These are phyloP conservation scores for Brachystomella parvula DNA, from an alignment of 1,140 invertebrate genomes.

Conservation along the genomic window DNA sequence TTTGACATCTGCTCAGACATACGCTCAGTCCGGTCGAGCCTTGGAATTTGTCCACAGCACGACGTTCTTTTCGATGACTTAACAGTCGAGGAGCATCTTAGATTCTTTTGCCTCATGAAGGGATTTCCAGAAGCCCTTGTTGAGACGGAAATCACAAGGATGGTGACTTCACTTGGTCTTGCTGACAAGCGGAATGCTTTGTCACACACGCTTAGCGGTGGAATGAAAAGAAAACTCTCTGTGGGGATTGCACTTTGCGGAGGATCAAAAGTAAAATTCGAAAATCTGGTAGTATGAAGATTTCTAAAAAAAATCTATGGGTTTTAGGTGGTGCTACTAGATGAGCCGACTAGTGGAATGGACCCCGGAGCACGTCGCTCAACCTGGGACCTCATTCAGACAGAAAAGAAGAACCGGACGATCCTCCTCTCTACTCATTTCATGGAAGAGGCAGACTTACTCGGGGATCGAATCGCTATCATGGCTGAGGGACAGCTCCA, in stretches of 20 bases:
- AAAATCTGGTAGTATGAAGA: not conserved
- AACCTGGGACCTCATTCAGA: constrained; percentile 68
- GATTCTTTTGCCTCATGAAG: constrained; percentile 50
- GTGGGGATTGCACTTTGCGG: constrained; percentile 78
- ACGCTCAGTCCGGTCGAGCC: constrained; percentile 47
- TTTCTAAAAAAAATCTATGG: not conserved
- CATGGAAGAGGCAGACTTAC: constrained; percentile 35
- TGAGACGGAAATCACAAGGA: constrained; percentile 24
- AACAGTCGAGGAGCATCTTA: constrained; percentile 53
- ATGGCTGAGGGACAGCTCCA: constrained; percentile 52
- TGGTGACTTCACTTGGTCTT: constrained; percentile 49
- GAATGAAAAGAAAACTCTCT: constrained; percentile 76
- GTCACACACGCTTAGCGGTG: constrained; percentile 69
- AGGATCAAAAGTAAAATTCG: constrained; percentile 41
- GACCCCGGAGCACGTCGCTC: constrained; percentile 83
- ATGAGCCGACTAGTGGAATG: constrained; percentile 56
- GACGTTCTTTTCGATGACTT: constrained; percentile 51
- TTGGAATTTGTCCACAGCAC: constrained; percentile 62
- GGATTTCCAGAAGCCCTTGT: constrained; percentile 24
- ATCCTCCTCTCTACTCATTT: constrained; percentile 56
- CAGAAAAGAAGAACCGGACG: constrained; percentile 47
- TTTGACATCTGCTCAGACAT: constrained; percentile 53
- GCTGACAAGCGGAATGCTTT: constrained; percentile 55
- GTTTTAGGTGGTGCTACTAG: constrained; percentile 62
- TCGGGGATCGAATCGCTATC: constrained; percentile 53